Percentiles rank a stretch among this genome's conserved stretches.
Evolutionary conservation across 2,888 invertebrate genomes (phyloP).

Genomic region (Microdon myrmicae): DNA sequence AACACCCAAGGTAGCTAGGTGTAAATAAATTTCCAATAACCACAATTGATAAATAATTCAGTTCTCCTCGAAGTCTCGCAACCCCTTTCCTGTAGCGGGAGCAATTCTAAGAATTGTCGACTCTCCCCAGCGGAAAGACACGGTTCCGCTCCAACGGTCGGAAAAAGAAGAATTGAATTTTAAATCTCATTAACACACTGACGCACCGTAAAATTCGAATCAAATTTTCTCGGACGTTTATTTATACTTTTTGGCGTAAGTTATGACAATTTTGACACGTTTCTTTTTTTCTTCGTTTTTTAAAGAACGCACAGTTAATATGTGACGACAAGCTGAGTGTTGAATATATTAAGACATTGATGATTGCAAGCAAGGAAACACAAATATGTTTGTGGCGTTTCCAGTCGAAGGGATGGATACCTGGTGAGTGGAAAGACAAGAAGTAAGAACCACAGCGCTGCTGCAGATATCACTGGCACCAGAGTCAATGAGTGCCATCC

Average conservation of each 20-base stretch:
- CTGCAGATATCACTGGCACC: neutral
- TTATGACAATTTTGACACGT: constrained; percentile 37
- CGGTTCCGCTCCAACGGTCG: neutral
- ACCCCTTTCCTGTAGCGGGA: neutral
- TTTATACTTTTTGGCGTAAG: constrained; percentile 37
- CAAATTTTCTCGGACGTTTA: constrained; percentile 25
- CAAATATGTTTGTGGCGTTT: constrained; percentile 37
- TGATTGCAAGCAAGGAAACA: constrained; percentile 39
- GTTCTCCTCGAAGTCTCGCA: too few species aligned
- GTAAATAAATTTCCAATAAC: too few species aligned
- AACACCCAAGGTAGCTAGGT: too few species aligned
- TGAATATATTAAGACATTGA: constrained; percentile 46
- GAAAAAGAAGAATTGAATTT: constrained; percentile 11
- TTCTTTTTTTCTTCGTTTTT: constrained; percentile 2
- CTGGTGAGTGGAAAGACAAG: constrained; percentile 43
- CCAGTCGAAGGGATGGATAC: too few species aligned
- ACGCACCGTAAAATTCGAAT: constrained; percentile 18
- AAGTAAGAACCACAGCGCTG: constrained; percentile 2
- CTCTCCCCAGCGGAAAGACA: neutral
- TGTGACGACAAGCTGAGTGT: constrained; percentile 48
- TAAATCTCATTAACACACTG: constrained; percentile 5
- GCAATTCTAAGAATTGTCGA: neutral
- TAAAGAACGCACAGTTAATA: constrained; percentile 25
- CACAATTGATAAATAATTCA: too few species aligned
- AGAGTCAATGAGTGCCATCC: constrained; percentile 26